Base-by-base conservation (phyloP, 2,113 vertebrate species). In the Piprites chloris region DNA sequence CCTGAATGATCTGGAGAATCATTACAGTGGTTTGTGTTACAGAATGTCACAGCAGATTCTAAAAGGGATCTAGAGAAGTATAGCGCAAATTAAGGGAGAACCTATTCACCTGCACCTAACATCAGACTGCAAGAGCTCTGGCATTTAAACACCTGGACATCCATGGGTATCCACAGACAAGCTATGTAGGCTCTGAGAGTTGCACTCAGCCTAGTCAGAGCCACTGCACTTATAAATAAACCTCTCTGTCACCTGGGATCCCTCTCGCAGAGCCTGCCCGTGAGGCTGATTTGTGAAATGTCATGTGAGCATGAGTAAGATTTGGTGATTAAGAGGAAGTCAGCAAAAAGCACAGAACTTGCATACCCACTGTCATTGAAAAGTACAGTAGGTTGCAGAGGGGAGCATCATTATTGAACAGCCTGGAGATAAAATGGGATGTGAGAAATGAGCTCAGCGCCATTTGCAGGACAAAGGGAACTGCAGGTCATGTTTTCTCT, bases 61-160 rank as follows among this genome's bases (percentile, higher is more conserved):
- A n/a, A 76, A 80, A 41, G 21, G 11, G 3, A n/a, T 58, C 61
- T 67, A 37, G 20, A 59, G 23, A 33, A 20, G 24, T 77, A 27
- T 53, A 77, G 44, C 20, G 16, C 21, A 81, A 74, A 35, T 69
- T 69, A 23, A 68, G 50, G 47, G 44, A 46, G 19, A 66, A 73
- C 0, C 0, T 49, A 44, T 46, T 62, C 0, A 2, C 17, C 33
- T 53, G 14, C 8, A 13, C 15, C 9, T 53, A 37, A 39, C 9
- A 59, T 19, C 16, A 69, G 24, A 9, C 7, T 73, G 8, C 32
- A 58, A 49, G 62, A 62, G 28, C 26, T 73, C 26, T 55, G 21
- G 28, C 9, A 9, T 12, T 77, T 62, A 6, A 28, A 53, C 9
- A 39, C 24, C 33, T 18, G 21, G 37, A 12, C 7, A 61, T 47